Base-by-base conservation (phyloP, 2,113 vertebrate species). In the Columba janthina region DNA sequence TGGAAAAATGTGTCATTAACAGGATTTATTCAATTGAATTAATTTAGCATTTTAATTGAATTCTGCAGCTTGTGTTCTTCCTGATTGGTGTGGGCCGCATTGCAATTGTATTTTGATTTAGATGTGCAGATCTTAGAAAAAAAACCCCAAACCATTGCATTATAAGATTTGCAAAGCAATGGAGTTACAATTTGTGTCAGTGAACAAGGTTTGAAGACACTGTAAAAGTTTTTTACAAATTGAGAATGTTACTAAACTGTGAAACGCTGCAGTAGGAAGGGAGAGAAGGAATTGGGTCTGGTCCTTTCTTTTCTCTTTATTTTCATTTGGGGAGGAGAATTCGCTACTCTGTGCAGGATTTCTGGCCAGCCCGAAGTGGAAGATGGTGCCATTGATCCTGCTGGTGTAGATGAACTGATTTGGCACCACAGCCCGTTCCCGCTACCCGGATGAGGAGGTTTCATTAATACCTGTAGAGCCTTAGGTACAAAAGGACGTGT, bases 31-130 rank as follows among this genome's bases (percentile, higher is more conserved):
- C 96, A 88, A 79, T 97, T 93, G 97, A 97, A 96, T 97, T 97
- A 96, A 97, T 96, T 97, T 93, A 93, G 96, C 91, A 87, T 97
- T 97, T 97, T 97, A 97, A 97, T 97, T 95, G 96, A 97, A 91
- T 97, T 94, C 90, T 92, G 71, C 93, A 82, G 94, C 93, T 73
- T 89, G 90, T 87, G 66, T 62, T 34, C 31, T 65, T 88, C 31
- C 95, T 77, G 89, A 79, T 61, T 82, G 81, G 95, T 88, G 82
- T 78, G 90, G 93, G 67, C 83, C 84, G 81, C 77, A 15, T 85
- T 2, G 1, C 20, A 31, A 31, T 34, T 10, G 77, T 48, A 57
- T 76, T 85, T 85, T 61, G 85, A 71, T 97, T 93, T 87, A 71
- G 94, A 94, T 62, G 89, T 61, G 24, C 36, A 40, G 96, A 83